Evolutionary conservation across 2,113 vertebrate genomes (phyloP), one percentile per base, ranked within the genome.

Genomic region (Silurus asotus): DNA sequence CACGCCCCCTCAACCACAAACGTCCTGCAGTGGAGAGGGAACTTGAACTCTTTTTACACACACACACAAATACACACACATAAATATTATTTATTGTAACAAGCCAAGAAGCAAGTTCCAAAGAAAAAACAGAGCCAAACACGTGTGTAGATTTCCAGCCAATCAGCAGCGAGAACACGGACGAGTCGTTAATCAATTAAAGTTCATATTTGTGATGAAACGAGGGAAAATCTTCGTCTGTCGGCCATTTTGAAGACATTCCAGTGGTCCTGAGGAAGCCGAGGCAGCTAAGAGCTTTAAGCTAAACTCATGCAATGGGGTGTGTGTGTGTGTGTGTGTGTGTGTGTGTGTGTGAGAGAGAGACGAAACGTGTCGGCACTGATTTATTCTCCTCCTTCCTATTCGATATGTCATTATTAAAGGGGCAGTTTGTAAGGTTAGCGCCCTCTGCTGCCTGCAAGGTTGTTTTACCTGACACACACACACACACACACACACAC

Each of bases 11-110:
- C 95, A 92, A 59, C 89, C 93, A 1, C 97, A 96, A 55, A 90
- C 93, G 0, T 86, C 91, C 0, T 92, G 90, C 62, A 58, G 92
- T 3, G 94, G 91, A 62, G 97, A 98, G n/a, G 95, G 93, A 11
- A 92, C 95, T 23, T 95, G 96, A 81, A 96, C 95, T 96, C 80
- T 37, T 37, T 2, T 37, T 37, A 62, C 83, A 70, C 6, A 49
- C 28, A 85, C 67, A 84, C n/a, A 85, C 78, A 80, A 20, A 49
- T 62, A 15, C 56, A 64, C 25, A 28, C 65, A 61, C 45, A 61
- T 77, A 86, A 9, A 48, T 11, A 64, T 86, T 81, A 74, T 81
- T 37, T 61, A 81, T 49, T 74, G 67, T 37, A 74, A 45, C 37
- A 61, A 49, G 55, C 70, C 56, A 84, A 75, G 28, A 61, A 86